Percentiles rank a stretch among this genome's conserved stretches.
These are phyloP conservation scores for Pleuronectes platessa DNA, from an alignment of 2,113 vertebrate species.

Conservation along the genomic window DNA sequence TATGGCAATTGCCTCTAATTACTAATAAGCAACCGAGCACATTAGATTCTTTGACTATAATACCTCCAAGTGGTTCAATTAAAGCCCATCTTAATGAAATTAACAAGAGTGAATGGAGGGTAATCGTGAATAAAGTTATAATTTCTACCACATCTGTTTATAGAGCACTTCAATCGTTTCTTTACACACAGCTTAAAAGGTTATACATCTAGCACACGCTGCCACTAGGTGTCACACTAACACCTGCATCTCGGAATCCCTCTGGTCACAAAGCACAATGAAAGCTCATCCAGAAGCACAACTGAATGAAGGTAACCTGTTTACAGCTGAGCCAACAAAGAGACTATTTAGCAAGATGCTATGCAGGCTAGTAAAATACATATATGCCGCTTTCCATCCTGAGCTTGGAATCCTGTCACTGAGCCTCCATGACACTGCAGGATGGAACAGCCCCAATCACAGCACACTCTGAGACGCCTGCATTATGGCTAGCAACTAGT, in stretches of 20 bases:
- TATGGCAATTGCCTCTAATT: slow-evolving; percentile 67
- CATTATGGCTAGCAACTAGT: too few species aligned
- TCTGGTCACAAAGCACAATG: background rate
- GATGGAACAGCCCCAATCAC: too few species aligned
- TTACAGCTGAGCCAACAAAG: background rate
- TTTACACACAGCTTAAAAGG: background rate
- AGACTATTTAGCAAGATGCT: background rate
- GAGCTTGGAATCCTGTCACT: too few species aligned
- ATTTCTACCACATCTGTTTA: slow-evolving; percentile 51
- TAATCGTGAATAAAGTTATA: slow-evolving; percentile 49
- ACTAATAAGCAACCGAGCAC: slow-evolving; percentile 61
- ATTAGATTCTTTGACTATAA: slow-evolving; percentile 56
- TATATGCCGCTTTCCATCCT: too few species aligned
- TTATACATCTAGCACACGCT: background rate
- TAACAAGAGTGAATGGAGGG: slow-evolving; percentile 25
- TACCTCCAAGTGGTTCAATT: slow-evolving; percentile 59
- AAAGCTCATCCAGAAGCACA: background rate
- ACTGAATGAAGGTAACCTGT: background rate
- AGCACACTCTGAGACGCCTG: too few species aligned
- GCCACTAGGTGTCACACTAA: background rate
- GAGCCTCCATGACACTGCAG: too few species aligned
- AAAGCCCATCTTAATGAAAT: slow-evolving; percentile 57
- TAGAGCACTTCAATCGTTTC: slow-evolving; percentile 10
- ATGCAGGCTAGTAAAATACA: background rate
- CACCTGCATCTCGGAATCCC: background rate